Base-by-base conservation (phyloP, 2,888 invertebrate genomes). In the Siphonodentalium dalli region DNA sequence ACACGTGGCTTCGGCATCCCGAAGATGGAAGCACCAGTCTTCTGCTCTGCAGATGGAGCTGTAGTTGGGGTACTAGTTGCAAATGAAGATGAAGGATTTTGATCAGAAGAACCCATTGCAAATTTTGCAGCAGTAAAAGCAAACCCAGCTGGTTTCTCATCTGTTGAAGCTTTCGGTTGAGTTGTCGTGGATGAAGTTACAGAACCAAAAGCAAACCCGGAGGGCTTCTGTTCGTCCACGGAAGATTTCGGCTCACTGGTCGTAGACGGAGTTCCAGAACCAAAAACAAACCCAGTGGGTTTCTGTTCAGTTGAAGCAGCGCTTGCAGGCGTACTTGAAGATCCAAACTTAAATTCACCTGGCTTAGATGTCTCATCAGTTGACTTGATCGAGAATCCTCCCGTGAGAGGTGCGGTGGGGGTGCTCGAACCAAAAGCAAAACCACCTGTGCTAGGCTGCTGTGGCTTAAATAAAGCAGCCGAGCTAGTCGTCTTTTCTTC, bases 401-500 rank as follows among this genome's bases (percentile, higher is more conserved):
- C 23, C 20, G 45, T 5, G 9, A n/a, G 15, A 5, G 27, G 27
- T 27, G 20, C 34, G 1, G 33, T 21, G 33, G 23, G 8, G 7
- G 9, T 15, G 13, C 23, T 20, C 9, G 33, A 3, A 7, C 21
- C 34, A 34, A 45, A 45, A n/a, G 34, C n/a, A 21, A 45, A 45
- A 20, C 34, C 34, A 23, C 34, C 26, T 11, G 23, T n/a, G 21
- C 21, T 33, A 44, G 15, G 3, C 24, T 13, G 31, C 24, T 34
- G 27, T 43, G n/a, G 43, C 23, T 28, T 31, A 11, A 42, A 24
- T 15, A 23, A 46, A 31, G 33, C 35, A 24, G 29, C 39, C 24
- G 35, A 33, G 13, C 15, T 41, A 5, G 47, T 13, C 18, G 54
- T 39, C 15, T 53, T 41, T 33, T 68, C 69, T 15, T 71, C 70